Conservation (phyloP, 2,113 vertebrate genomes). For the Tonatia bakeri region DNA sequence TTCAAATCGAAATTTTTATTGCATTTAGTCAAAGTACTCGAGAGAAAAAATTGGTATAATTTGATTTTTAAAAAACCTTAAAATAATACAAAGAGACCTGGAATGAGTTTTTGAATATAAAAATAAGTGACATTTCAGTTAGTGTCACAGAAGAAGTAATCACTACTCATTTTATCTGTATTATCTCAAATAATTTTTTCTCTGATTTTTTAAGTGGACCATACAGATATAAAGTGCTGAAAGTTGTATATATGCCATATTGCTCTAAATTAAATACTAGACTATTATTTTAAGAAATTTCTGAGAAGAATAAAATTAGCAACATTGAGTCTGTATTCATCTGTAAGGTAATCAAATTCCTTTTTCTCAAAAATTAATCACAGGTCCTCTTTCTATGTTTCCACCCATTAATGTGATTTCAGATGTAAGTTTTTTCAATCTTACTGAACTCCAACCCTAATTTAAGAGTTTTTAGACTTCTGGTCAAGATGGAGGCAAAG, state of each 20-base stretch:
- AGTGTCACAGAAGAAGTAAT: neutral
- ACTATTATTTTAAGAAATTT: conserved; percentile 23
- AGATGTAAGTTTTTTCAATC: neutral
- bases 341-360: neutral
- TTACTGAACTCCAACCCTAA: neutral
- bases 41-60: neutral
- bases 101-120: conserved; percentile 11
- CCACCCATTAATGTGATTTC: neutral
- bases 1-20: conserved; percentile 1
- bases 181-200: conserved; percentile 2
- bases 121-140: conserved; percentile 3
- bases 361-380: conserved; percentile 23
- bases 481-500: too few relatives aligned
- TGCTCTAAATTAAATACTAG: conserved; percentile 16
- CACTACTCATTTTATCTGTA: neutral
- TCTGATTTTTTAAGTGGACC: conserved; percentile 23
- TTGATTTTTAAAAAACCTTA: neutral
- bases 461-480: conserved; percentile 15
- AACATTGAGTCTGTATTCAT: neutral
- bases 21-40: conserved; percentile 1
- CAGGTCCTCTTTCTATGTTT: neutral
- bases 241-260: neutral
- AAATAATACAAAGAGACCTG: neutral
- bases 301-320: conserved; percentile 11
- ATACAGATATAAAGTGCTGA: neutral